Conservation (phyloP, 1,140 invertebrate species). For the Stenopsyche tienmushanensis region DNA sequence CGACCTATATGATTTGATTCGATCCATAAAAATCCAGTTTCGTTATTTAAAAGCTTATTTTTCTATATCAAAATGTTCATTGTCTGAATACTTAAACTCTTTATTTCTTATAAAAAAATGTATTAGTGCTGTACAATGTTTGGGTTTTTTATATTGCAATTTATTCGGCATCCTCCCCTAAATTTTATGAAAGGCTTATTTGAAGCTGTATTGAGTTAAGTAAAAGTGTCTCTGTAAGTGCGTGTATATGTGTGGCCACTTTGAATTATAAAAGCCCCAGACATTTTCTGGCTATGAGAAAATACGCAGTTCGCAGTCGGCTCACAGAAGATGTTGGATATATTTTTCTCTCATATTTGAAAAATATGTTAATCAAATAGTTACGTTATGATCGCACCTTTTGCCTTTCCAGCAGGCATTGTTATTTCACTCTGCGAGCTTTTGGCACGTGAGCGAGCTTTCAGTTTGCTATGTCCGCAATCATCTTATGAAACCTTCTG, state of each 20-base stretch:
- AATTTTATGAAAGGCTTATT: not conserved
- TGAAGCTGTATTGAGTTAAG: no score
- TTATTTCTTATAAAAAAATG: no score
- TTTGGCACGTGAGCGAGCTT: slow-evolving; percentile 28
- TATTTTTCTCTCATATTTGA: slow-evolving; percentile 31
- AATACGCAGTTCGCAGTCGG: slow-evolving; percentile 21
- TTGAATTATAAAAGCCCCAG: no score
- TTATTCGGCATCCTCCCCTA: not conserved
- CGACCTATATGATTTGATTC: no score
- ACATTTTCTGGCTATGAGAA: no score
- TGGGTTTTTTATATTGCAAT: not conserved
- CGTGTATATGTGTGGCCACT: no score
- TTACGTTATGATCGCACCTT: slow-evolving; percentile 33
- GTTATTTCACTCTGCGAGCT: slow-evolving; percentile 29
- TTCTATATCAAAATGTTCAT: no score
- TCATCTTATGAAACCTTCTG: slow-evolving; percentile 22
- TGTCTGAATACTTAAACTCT: no score
- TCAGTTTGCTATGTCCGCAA: slow-evolving; percentile 21
- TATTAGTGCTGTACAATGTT: no score
- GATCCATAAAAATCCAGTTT: no score
- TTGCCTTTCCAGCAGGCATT: slow-evolving; percentile 16
- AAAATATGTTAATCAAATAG: slow-evolving; percentile 39
- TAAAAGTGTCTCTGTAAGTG: no score
- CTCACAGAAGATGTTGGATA: slow-evolving; percentile 21
- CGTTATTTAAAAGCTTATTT: no score